phyloP scores from a whole-genome alignment of 2,888 invertebrate genomes.

The Arenicola marina region DNA sequence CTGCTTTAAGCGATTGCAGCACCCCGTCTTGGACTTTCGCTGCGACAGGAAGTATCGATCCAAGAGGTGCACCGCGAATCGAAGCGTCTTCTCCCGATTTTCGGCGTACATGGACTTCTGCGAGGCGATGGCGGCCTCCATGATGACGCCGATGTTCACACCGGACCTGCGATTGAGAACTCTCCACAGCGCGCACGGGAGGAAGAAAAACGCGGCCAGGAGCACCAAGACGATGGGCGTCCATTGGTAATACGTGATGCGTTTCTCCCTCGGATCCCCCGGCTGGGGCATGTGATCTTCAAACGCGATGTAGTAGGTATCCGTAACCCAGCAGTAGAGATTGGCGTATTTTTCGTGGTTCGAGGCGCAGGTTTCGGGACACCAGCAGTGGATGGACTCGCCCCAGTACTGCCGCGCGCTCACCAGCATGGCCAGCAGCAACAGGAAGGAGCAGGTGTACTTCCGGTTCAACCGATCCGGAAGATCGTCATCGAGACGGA shows the following conservation, averaged over 20 bases:
- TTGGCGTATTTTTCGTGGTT: slow-evolving; percentile 37
- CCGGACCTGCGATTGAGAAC: slow-evolving; percentile 44
- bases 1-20: slow-evolving; percentile 35
- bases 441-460: slow-evolving; percentile 57
- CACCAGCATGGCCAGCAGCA: slow-evolving; percentile 60
- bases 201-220: slow-evolving; percentile 34
- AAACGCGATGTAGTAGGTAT: slow-evolving; percentile 52
- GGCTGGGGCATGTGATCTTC: slow-evolving; percentile 28
- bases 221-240: slow-evolving; percentile 60
- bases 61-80: slow-evolving; percentile 28
- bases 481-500: slow-evolving; percentile 55
- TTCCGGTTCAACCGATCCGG: slow-evolving; percentile 63
- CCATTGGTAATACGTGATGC: slow-evolving; percentile 63
- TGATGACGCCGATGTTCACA: slow-evolving; percentile 25
- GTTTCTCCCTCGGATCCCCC: slow-evolving; percentile 47
- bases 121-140: slow-evolving; percentile 28
- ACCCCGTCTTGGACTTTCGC: slow-evolving; percentile 18
- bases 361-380: slow-evolving; percentile 38
- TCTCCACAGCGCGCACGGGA: slow-evolving; percentile 63
- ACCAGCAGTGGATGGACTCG: slow-evolving; percentile 63
- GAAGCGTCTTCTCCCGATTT: slow-evolving; percentile 23
- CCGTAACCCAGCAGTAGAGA: slow-evolving; percentile 55
- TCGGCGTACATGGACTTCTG: slow-evolving; percentile 27
- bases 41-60: slow-evolving; percentile 23
- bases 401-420: slow-evolving; percentile 64